phyloP scores from a whole-genome alignment of 1,140 invertebrate species.

The Diploscapter pachys region DNA sequence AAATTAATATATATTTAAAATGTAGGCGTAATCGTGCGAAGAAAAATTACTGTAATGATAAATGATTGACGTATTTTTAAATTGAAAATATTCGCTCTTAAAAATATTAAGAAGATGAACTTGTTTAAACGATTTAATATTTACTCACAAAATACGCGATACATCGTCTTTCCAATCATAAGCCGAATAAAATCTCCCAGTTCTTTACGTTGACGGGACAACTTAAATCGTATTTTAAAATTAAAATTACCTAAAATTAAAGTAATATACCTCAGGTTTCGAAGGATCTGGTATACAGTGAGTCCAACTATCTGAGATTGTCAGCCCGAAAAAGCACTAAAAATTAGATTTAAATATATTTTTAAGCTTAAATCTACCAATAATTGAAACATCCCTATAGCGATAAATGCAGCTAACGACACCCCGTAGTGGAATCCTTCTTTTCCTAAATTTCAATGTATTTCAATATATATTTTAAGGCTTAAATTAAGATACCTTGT shows the following conservation, averaged over 20 bases:
- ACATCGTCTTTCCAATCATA: constrained; percentile 24
- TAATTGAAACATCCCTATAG: neutral
- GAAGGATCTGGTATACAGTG: constrained; percentile 6
- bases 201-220: constrained; percentile 16
- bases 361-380: neutral
- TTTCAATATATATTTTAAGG: no score
- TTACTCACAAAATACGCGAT: constrained; percentile 31
- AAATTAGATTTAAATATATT: neutral
- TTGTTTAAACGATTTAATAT: no score
- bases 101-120: no score
- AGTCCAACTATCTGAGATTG: constrained; percentile 35
- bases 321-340: constrained; percentile 32
- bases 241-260: no score
- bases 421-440: constrained; percentile 34
- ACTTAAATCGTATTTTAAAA: no score
- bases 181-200: constrained; percentile 11
- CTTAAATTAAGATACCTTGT: no score
- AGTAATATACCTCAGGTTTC: neutral
- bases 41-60: neutral
- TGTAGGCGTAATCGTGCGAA: neutral
- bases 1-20: neutral
- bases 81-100: no score
- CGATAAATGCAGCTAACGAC: neutral
- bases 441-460: constrained; percentile 10
- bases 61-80: no score